These are phyloP conservation scores for Indicator indicator DNA, from an alignment of 2,113 vertebrate species.

Conservation along the genomic window DNA sequence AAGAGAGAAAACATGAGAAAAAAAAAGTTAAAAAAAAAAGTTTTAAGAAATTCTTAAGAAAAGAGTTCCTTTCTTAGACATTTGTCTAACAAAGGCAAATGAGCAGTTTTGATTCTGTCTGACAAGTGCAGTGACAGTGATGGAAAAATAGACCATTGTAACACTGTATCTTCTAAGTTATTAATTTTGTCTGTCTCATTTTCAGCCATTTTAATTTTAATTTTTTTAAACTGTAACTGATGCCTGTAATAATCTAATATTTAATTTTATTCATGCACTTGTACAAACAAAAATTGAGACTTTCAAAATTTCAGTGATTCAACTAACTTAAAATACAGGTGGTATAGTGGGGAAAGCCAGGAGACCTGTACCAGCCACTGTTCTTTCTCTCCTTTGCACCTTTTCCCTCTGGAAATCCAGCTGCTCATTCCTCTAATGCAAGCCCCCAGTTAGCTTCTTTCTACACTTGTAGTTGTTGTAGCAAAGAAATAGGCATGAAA, in stretches of 20 bases:
- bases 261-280: constrained; percentile 18
- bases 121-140: not conserved
- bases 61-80: not conserved
- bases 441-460: not conserved
- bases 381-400: not conserved
- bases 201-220: not conserved
- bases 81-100: not conserved
- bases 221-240: not conserved
- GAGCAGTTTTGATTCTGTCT: not conserved
- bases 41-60: not conserved
- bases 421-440: not conserved
- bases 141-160: not conserved
- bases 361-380: not conserved
- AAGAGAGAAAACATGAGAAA: not conserved
- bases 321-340: not conserved
- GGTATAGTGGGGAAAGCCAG: not conserved
- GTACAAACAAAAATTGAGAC: not conserved
- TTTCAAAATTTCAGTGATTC: not conserved
- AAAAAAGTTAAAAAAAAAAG: not conserved
- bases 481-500: constrained; percentile 14
- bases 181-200: constrained; percentile 25
- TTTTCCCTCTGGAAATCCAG: not conserved
- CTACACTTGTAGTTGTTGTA: not conserved
- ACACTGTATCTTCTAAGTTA: not conserved
- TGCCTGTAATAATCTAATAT: constrained; percentile 11